Conservation (phyloP, 2,797 vertebrate species). For the Naso thynnoides region DNA sequence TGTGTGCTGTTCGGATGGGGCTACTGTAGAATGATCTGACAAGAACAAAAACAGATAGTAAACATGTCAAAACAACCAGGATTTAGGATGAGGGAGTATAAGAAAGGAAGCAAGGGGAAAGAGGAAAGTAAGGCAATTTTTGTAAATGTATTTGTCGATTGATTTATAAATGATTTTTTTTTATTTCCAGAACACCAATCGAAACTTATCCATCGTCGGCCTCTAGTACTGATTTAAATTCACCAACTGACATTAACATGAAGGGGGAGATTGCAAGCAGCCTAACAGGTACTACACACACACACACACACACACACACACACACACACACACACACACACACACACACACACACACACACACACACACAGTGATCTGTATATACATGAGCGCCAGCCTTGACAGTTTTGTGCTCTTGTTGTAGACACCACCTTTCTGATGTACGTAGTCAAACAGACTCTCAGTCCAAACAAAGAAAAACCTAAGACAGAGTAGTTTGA, state of each 20-base stretch:
- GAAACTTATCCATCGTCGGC: slow-evolving; percentile 26
- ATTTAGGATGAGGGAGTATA: slow-evolving; percentile 1
- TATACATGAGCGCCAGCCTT: neutral
- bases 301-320: neutral
- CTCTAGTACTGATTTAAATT: slow-evolving; percentile 16
- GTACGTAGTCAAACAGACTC: slow-evolving; percentile 21
- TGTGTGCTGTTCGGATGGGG: neutral
- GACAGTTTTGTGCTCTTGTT: slow-evolving; percentile 31
- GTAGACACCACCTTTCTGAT: slow-evolving; percentile 17
- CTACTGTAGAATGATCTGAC: slow-evolving; percentile 3
- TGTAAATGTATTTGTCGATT: slow-evolving; percentile 8
- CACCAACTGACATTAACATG: neutral
- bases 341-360: slow-evolving; percentile 4
- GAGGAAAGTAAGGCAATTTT: slow-evolving; percentile 9
- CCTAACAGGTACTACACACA: slow-evolving; percentile 63
- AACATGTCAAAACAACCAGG: neutral
- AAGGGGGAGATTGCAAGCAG: slow-evolving; percentile 38
- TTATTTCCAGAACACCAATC: slow-evolving; percentile 68
- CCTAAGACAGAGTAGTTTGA: slow-evolving; percentile 39
- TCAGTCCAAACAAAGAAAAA: slow-evolving; percentile 44
- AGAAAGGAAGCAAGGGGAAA: neutral
- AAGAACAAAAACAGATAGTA: neutral
- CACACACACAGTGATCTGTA: neutral
- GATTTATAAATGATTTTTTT: slow-evolving; percentile 14
- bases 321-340: neutral